Evolutionary conservation across 2,888 invertebrate species (phyloP), one percentile per base, ranked within the genome.

Genomic region (Stenichneumon culpator): DNA sequence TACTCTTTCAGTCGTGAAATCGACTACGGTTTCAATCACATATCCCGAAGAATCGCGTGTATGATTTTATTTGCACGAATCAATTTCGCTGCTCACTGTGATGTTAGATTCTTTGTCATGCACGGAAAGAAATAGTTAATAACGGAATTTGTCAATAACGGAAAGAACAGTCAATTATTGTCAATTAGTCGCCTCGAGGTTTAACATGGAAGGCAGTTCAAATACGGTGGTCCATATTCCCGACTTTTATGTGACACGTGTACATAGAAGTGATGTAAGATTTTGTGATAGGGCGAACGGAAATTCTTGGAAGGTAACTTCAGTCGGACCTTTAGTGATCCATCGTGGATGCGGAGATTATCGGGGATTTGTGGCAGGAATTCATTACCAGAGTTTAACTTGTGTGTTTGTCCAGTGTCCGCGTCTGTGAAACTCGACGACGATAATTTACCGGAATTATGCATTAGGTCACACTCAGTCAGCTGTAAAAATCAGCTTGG

Each of bases 331-430:
- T 65, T 11, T 32, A 5, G 19, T 47, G 47, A 65, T 75, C 52
- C 52, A 50, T 5, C 5, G 50, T 14, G 52, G 52, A 68, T 77
- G n/a, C 14, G 39, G 9, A 39, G 77, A 77, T 77, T 68, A 77
- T 77, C 77, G 54, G 44, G 68, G 54, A 52, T 77, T 68, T 39
- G 54, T 39, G 44, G 54, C 6, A 28, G 36, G 39, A 39, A 77
- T 68, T 39, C 25, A 77, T 54, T 67, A 25, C n/a, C n/a, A 2
- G 74, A 74, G 63, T 74, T 25, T 28, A 16, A 47, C 14, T 47
- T 47, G 44, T 3, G 44, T 47, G 44, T 16, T 47, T 5, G 44
- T 16, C 9, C 16, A 9, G 52, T 65, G 14, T 32, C 16, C 65
- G 47, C 7, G 47, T 44, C 39, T 39, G 25, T 44, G 16, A 67